A percentile compares a stretch with the other conserved stretches of the same genome.
phyloP scores from a whole-genome alignment of 2,113 vertebrate species.

The Cololabis saira region DNA sequence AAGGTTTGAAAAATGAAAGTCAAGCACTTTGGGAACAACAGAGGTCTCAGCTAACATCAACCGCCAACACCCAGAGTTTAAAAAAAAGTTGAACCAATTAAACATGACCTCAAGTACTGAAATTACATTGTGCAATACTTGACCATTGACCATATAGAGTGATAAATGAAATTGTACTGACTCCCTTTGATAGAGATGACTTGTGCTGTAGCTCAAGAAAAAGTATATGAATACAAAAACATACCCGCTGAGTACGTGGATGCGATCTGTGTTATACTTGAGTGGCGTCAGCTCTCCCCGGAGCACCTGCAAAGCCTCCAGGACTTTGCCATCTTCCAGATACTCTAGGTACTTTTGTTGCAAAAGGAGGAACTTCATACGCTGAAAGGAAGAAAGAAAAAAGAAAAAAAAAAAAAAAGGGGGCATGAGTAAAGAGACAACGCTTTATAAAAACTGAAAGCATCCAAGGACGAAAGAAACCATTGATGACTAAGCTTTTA shows the following conservation, averaged over 20 bases:
- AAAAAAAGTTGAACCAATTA: no score
- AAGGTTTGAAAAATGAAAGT: no score
- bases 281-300: conserved; percentile 96
- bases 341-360: conserved; percentile 99
- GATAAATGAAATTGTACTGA: no score
- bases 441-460: background rate
- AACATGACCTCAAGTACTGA: no score
- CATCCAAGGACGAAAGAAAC: background rate
- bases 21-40: no score
- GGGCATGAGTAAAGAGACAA: no score
- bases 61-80: no score
- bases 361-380: conserved; percentile 99
- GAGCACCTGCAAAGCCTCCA: conserved; percentile 97
- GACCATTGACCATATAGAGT: no score
- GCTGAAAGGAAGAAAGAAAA: conserved; percentile 79
- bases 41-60: no score
- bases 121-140: no score
- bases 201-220: no score
- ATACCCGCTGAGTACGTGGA: conserved; percentile 98
- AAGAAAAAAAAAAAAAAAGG: background rate
- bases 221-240: background rate
- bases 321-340: conserved; percentile 98
- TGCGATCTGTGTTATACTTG: conserved; percentile 98
- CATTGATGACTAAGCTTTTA: background rate
- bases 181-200: no score